Percentiles rank a stretch among this genome's conserved stretches.
These are phyloP conservation scores for Caenorhabditis sp. DNA, from an alignment of 2,888 invertebrate genomes.

Conservation along the genomic window DNA sequence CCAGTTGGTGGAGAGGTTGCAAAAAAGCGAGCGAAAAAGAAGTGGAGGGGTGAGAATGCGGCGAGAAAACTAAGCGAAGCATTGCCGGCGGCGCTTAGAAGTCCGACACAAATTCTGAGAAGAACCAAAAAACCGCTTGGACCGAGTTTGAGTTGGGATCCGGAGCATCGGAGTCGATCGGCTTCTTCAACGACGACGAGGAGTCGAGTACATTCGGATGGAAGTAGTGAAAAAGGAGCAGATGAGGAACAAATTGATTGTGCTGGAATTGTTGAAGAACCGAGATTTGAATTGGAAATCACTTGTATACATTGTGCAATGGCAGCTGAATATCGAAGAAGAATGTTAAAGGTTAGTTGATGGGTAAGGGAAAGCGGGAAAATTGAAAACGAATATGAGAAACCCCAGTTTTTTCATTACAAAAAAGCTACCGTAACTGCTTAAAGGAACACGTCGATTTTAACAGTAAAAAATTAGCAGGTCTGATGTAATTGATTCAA, in stretches of 20 bases:
- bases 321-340: slow-evolving; percentile 48
- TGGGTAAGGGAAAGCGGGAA: not conserved
- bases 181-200: slow-evolving; percentile 31
- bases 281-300: slow-evolving; percentile 48
- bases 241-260: slow-evolving; percentile 33
- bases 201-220: slow-evolving; percentile 51
- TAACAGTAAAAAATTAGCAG: too few species aligned
- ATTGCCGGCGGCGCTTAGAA: slow-evolving; percentile 52
- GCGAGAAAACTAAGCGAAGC: slow-evolving; percentile 51
- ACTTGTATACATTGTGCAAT: slow-evolving; percentile 55
- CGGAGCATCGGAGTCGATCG: slow-evolving; percentile 53
- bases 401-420: too few species aligned
- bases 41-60: slow-evolving; percentile 43
- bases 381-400: too few species aligned
- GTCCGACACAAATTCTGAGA: slow-evolving; percentile 52
- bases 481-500: too few species aligned
- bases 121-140: slow-evolving; percentile 60
- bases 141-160: slow-evolving; percentile 68
- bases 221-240: slow-evolving; percentile 36
- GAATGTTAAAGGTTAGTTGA: slow-evolving; percentile 39
- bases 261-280: slow-evolving; percentile 46
- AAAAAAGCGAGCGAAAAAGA: slow-evolving; percentile 33
- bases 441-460: too few species aligned
- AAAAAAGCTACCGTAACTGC: too few species aligned
- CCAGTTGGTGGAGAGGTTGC: slow-evolving; percentile 40